Evolutionary conservation across 2,797 vertebrate species (phyloP).

Genomic region (Thaleichthys pacificus): DNA sequence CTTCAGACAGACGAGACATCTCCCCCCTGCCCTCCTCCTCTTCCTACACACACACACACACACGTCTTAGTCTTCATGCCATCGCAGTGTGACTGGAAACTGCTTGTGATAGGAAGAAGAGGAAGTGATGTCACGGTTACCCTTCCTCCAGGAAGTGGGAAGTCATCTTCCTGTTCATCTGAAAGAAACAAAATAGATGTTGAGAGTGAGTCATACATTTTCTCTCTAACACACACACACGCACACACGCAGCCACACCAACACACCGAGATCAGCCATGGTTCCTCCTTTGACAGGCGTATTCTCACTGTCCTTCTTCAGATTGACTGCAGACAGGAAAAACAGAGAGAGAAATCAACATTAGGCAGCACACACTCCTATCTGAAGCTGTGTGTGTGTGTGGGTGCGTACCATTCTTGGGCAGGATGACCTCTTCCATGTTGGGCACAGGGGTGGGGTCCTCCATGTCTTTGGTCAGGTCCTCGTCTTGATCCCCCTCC

Average conservation of each 20-base stretch:
- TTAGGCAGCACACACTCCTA: neutral
- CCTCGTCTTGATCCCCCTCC: constrained; percentile 88
- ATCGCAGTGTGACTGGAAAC: neutral
- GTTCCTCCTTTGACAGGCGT: constrained; percentile 96
- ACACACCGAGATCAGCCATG: constrained; percentile 91
- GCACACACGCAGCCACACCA: neutral
- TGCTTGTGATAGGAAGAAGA: neutral
- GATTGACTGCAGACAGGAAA: constrained; percentile 79
- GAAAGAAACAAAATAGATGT: constrained; percentile 41
- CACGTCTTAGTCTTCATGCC: neutral
- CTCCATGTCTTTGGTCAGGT: constrained; percentile 98
- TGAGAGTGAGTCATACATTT: neutral
- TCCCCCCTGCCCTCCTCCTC: constrained; percentile 90
- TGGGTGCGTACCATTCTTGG: constrained; percentile 85
- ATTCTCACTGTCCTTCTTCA: constrained; percentile 98
- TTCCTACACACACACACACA: constrained; percentile 74
- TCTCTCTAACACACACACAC: constrained; percentile 10
- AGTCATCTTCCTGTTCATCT: constrained; percentile 97
- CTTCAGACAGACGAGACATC: constrained; percentile 81
- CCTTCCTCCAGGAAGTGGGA: constrained; percentile 84
- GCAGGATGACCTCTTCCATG: constrained; percentile 93
- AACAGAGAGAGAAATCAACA: neutral
- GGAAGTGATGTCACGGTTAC: constrained; percentile 67
- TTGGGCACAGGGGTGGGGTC: constrained; percentile 96
- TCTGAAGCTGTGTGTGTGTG: neutral